Conservation (phyloP, 2,888 invertebrate genomes). For the Pardosa pseudoannulata region DNA sequence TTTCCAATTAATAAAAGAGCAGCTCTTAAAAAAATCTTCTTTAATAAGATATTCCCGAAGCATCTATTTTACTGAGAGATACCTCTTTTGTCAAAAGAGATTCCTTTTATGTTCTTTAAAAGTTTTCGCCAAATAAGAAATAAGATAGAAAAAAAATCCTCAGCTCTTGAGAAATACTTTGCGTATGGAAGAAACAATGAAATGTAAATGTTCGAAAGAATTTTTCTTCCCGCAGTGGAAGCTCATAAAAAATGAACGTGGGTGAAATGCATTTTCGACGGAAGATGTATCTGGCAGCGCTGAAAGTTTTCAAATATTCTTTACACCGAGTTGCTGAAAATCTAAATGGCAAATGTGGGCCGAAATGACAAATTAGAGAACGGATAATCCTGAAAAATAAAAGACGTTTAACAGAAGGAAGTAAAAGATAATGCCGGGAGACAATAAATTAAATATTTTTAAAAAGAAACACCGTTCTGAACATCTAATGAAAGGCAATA, state of each 20-base stretch:
- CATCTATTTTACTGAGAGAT: neutral
- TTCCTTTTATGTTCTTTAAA: neutral
- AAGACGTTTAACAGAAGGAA: too few species aligned
- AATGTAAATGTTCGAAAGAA: slow-evolving; percentile 10
- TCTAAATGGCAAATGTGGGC: neutral
- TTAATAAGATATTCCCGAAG: neutral
- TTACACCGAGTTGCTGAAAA: neutral
- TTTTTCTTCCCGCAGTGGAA: neutral
- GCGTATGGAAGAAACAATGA: neutral
- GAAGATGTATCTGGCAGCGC: neutral
- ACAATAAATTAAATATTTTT: too few species aligned
- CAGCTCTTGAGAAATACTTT: neutral
- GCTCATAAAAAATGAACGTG: slow-evolving; percentile 10
- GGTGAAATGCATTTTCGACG: neutral
- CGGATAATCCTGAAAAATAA: neutral
- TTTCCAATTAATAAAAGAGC: too few species aligned
- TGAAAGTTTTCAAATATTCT: neutral
- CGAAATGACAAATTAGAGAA: neutral
- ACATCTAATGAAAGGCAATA: too few species aligned
- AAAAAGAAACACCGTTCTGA: too few species aligned
- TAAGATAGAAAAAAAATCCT: neutral
- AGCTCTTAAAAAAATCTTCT: neutral
- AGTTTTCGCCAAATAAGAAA: neutral
- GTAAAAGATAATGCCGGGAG: too few species aligned
- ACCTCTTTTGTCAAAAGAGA: neutral